These are phyloP conservation scores for Paraescarpia echinospica DNA, from an alignment of 1,140 invertebrate species.

Conservation along the genomic window DNA sequence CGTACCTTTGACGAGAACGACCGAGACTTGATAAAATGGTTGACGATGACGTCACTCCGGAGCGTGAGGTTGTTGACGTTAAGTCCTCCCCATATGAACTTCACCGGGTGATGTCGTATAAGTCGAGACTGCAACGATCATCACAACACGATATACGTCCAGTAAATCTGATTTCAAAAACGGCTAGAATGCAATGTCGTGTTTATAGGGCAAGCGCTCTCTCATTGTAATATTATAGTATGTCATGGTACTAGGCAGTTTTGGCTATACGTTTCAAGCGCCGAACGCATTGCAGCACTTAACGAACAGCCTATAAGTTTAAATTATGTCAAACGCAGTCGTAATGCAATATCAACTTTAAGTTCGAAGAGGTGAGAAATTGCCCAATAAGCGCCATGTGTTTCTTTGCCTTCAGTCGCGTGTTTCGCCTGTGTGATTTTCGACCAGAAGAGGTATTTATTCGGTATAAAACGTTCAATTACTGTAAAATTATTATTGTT, in stretches of 20 bases:
- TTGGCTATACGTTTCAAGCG: too few relatives aligned
- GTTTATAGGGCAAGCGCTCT: not conserved
- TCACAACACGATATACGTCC: not conserved
- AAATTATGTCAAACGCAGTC: too few relatives aligned
- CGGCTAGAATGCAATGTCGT: not conserved
- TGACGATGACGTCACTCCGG: slow-evolving; percentile 24
- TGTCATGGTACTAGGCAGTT: not conserved
- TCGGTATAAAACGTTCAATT: too few relatives aligned
- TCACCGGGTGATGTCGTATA: slow-evolving; percentile 25
- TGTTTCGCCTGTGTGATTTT: too few relatives aligned
- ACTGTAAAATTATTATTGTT: too few relatives aligned
- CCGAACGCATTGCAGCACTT: not conserved
- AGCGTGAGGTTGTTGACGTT: slow-evolving; percentile 25
- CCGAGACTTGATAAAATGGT: slow-evolving; percentile 29
- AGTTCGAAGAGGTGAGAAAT: too few relatives aligned
- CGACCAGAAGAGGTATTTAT: too few relatives aligned
- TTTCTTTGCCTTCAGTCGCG: too few relatives aligned
- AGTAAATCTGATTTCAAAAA: not conserved
- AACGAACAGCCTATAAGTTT: not conserved
- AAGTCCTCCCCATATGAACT: slow-evolving; percentile 28
- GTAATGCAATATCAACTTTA: too few relatives aligned
- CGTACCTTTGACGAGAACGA: slow-evolving; percentile 30
- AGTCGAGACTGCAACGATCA: slow-evolving; percentile 22
- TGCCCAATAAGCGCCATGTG: too few relatives aligned
- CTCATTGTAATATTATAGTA: not conserved